Percentiles rank a stretch among this genome's conserved stretches.
Evolutionary conservation across 2,888 invertebrate genomes (phyloP).

Genomic region (Scaptomyza tumidula): DNA sequence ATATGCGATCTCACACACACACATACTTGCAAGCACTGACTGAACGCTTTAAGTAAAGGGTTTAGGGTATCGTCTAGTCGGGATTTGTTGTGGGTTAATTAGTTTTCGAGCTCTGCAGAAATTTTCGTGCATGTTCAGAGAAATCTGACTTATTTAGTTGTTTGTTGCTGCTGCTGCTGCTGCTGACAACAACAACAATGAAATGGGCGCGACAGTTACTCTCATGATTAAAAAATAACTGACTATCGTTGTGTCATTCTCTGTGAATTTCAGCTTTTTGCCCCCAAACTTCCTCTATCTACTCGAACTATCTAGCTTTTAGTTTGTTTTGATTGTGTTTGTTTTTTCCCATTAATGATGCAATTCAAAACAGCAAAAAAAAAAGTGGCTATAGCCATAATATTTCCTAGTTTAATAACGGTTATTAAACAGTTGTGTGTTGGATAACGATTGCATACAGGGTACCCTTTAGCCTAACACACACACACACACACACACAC

Average conservation of each 20-base stretch:
- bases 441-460: not conserved
- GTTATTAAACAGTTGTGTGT: not conserved
- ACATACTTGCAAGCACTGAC: too few relatives aligned
- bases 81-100: too few relatives aligned
- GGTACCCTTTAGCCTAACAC: not conserved
- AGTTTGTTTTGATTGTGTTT: conserved; percentile 1
- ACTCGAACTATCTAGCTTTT: not conserved
- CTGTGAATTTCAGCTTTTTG: not conserved
- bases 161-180: too few relatives aligned
- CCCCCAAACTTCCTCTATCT: not conserved
- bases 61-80: too few relatives aligned
- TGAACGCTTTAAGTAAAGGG: too few relatives aligned
- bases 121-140: too few relatives aligned
- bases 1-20: too few relatives aligned
- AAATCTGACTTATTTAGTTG: not conserved
- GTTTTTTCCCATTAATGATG: conserved; percentile 58
- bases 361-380: conserved; percentile 38
- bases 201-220: conserved; percentile 34
- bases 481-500: not conserved
- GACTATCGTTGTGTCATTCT: conserved; percentile 15
- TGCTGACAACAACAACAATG: conserved; percentile 37
- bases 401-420: conserved; percentile 51
- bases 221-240: conserved; percentile 36
- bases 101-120: too few relatives aligned
- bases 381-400: conserved; percentile 23